Percentiles rank a stretch among this genome's conserved stretches.
phyloP scores from a whole-genome alignment of 2,797 vertebrate genomes.

The Sparidentex hasta region DNA sequence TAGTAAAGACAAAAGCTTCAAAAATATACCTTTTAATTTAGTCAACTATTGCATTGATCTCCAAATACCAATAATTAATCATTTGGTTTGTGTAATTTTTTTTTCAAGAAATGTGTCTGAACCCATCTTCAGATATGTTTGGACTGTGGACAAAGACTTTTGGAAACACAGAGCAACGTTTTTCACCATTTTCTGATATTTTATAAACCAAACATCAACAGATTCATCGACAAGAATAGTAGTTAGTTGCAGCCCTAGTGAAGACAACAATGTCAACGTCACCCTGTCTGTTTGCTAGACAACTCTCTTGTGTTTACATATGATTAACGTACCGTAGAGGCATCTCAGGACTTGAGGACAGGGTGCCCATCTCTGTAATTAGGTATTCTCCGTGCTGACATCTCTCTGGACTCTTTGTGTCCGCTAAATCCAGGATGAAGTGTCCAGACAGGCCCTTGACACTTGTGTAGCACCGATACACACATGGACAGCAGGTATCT shows the following conservation, averaged over 20 bases:
- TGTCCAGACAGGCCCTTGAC: slow-evolving; percentile 26
- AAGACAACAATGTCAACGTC: background rate
- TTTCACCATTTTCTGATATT: background rate
- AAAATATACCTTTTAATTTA: no score
- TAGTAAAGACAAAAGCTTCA: no score
- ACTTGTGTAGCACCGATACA: slow-evolving; percentile 34
- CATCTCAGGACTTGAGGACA: slow-evolving; percentile 44
- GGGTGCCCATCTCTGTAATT: slow-evolving; percentile 56
- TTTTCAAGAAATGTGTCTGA: no score
- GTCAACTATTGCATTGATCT: no score
- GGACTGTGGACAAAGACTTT: no score
- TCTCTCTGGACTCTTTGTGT: slow-evolving; percentile 1
- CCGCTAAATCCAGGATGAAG: slow-evolving; percentile 31
- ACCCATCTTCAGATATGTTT: no score
- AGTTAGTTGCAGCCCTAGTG: background rate
- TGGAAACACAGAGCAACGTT: no score
- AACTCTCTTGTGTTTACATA: slow-evolving; percentile 54
- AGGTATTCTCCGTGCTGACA: slow-evolving; percentile 42
- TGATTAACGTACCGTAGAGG: slow-evolving; percentile 37
- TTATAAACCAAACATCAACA: background rate
- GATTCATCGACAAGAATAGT: background rate
- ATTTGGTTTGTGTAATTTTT: no score
- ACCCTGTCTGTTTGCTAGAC: slow-evolving; percentile 7
- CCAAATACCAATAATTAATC: no score
- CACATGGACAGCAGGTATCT: slow-evolving; percentile 52